Evolutionary conservation across 2,797 vertebrate genomes (phyloP).

Genomic region (Atherinosoma microstoma): DNA sequence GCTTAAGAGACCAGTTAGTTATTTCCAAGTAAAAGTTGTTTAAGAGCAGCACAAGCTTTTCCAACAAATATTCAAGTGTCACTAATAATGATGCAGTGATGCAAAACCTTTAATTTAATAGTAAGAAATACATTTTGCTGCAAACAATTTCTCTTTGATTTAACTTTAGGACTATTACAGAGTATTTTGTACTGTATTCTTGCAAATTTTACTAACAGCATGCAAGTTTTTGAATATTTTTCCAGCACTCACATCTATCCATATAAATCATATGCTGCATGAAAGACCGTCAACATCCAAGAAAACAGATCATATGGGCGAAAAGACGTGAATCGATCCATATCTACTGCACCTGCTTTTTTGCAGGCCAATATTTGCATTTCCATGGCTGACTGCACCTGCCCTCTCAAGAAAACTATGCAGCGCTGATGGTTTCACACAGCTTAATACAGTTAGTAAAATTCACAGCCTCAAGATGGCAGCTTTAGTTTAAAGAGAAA

Average conservation of each 20-base stretch:
- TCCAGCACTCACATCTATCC: not conserved
- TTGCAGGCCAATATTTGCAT: constrained; percentile 59
- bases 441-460: constrained; percentile 9
- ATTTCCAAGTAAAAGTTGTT: not conserved
- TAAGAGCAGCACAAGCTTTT: not conserved
- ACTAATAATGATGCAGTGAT: not conserved
- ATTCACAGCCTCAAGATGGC: constrained; percentile 22
- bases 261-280: constrained; percentile 4
- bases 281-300: not conserved
- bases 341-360: constrained; percentile 55
- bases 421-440: constrained; percentile 20
- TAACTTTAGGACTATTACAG: not conserved
- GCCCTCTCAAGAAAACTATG: constrained; percentile 29
- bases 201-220: not conserved
- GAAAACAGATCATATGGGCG: constrained; percentile 4
- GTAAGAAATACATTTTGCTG: not conserved
- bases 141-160: not conserved
- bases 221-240: not conserved
- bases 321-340: constrained; percentile 35
- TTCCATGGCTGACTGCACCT: constrained; percentile 51
- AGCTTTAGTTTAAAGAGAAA: constrained; percentile 35
- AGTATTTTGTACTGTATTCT: not conserved
- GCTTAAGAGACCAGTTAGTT: not conserved
- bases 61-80: not conserved
- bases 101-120: not conserved